Evolutionary conservation across 2,113 vertebrate species (phyloP), one percentile per base, ranked within the genome.

Genomic region (Eira barbara): DNA sequence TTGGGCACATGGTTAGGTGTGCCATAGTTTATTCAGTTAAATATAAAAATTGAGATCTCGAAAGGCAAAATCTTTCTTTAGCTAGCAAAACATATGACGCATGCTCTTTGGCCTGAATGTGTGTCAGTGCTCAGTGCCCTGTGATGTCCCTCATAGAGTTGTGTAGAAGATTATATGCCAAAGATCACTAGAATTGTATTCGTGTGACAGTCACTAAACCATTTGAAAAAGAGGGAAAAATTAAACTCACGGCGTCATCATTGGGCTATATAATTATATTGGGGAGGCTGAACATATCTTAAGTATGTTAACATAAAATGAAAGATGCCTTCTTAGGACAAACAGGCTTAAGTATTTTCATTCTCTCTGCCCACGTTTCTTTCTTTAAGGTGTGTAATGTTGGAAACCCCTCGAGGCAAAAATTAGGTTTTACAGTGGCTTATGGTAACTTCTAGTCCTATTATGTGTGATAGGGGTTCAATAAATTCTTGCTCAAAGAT

Each of bases 11-110:
- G 49, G 65, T 92, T 92, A 59, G 42, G 20, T 55, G 52, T 92
- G 42, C 23, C 52, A 63, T 52, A 87, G 45, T 88, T 82, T 90
- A 91, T 69, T 92, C 83, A 80, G 79, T 95, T 71, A 94, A 90
- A 92, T 78, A 85, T 65, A 78, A 82, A 96, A 94, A 63, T 78
- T 14, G 29, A 57, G 74, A 79, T 13, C 82, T 96, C 45, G 52
- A 79, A 85, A 79, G 63, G 52, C 29, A 93, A 71, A 90, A 57
- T 65, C 18, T 59, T 17, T 94, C 47, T 27, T 17, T 6, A 89
- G 14, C 73, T 89, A 94, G 55, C 55, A 79, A 55, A 87, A 83
- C 42, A 73, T 47, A 49, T 79, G 81, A 90, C 2, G 4, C 36
- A 34, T 71, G 25, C 76, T 83, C 83, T 86, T 81, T 14, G 0